Evolutionary conservation across 2,113 vertebrate species (phyloP).

Genomic region (Elaphurus davidianus): DNA sequence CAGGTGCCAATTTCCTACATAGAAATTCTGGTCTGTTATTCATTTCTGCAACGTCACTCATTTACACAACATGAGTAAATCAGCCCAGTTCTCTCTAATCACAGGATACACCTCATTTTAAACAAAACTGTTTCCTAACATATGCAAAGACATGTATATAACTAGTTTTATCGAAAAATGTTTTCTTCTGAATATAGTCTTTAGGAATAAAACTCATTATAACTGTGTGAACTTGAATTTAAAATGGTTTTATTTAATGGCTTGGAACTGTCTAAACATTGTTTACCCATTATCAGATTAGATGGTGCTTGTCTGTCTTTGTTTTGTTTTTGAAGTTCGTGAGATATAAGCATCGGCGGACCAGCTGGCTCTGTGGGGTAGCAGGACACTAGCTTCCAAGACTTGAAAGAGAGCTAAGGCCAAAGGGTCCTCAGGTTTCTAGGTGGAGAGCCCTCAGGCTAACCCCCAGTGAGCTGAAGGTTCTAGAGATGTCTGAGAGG

Average conservation of each 20-base stretch:
- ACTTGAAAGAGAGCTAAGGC: background rate
- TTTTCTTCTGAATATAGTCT: constrained; percentile 8
- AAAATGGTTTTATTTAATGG: background rate
- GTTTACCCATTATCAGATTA: background rate
- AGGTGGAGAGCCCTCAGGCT: background rate
- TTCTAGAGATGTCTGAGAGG: background rate
- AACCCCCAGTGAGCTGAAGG: background rate
- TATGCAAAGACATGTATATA: background rate
- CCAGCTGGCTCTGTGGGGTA: background rate
- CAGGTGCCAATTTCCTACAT: background rate
- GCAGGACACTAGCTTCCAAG: background rate
- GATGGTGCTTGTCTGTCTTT: background rate
- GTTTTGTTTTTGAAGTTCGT: constrained; percentile 2
- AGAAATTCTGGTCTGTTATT: background rate
- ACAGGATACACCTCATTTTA: background rate
- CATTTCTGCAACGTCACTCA: background rate
- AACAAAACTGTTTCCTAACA: background rate
- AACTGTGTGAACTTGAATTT: background rate
- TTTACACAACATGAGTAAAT: background rate
- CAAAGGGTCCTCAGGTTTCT: background rate
- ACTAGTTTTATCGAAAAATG: background rate
- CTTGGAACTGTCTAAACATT: background rate
- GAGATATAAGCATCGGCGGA: background rate
- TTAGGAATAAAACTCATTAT: background rate
- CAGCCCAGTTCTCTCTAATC: background rate